Evolutionary conservation across 2,113 vertebrate genomes (phyloP).

Genomic region (Galbula dea): DNA sequence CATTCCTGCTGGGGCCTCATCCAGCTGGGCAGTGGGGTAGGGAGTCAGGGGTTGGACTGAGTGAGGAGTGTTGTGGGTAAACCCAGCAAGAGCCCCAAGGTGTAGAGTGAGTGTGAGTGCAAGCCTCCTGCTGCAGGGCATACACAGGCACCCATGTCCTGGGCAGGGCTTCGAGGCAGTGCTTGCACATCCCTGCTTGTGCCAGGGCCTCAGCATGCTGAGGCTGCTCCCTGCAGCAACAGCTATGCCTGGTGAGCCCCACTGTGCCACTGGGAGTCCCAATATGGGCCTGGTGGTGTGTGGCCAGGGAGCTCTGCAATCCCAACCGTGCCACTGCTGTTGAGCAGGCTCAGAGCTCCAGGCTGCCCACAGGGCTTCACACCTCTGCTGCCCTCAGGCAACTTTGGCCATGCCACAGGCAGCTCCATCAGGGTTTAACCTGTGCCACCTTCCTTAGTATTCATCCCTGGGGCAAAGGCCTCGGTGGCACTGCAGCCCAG

Average conservation of each 20-base stretch:
- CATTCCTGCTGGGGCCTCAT: background rate
- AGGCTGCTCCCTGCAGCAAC: background rate
- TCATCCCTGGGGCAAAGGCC: background rate
- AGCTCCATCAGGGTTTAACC: background rate
- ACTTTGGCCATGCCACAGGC: rapidly evolving
- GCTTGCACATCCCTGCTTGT: background rate
- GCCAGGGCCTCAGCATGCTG: background rate
- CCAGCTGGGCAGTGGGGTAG: no score
- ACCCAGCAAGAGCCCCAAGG: background rate
- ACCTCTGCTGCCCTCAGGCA: background rate
- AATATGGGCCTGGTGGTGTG: rapidly evolving
- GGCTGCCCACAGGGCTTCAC: background rate
- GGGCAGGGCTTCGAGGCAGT: background rate
- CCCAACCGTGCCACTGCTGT: background rate
- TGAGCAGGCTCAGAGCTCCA: background rate
- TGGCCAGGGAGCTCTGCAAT: background rate
- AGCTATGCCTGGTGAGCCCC: background rate
- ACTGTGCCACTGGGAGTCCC: background rate
- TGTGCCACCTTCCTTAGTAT: background rate
- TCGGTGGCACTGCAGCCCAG: background rate
- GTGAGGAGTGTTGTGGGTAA: background rate
- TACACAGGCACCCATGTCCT: background rate
- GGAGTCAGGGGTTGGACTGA: background rate
- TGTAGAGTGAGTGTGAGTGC: background rate
- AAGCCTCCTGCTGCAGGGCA: background rate